A percentile compares a stretch with the other conserved stretches of the same genome.
Conservation (phyloP, 2,888 invertebrate species). For the Stenotaenia linearis region DNA sequence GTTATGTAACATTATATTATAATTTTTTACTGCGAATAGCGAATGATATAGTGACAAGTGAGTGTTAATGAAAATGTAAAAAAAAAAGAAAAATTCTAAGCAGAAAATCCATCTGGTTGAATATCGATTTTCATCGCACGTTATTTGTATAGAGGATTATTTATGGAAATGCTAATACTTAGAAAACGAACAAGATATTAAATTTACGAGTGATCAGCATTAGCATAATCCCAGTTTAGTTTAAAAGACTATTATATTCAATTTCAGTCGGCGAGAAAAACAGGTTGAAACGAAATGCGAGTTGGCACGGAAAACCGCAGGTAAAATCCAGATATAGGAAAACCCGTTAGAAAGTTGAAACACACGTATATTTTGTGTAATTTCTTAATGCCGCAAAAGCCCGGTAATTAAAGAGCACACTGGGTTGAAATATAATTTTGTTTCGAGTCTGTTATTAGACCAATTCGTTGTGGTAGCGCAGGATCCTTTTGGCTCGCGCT, state of each 20-base stretch:
- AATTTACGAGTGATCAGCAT: neutral
- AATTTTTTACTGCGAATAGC: too few relatives aligned
- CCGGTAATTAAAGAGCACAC: neutral
- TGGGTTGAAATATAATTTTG: neutral
- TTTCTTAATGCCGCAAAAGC: neutral
- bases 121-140: neutral
- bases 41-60: too few relatives aligned
- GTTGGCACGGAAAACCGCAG: neutral
- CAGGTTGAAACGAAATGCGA: neutral
- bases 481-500: neutral
- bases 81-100: too few relatives aligned
- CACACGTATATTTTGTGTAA: neutral
- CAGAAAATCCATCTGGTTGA: neutral
- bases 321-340: neutral
- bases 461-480: neutral
- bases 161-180: neutral
- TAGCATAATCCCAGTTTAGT: neutral
- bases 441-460: neutral
- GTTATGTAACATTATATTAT: too few relatives aligned
- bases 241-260: neutral
- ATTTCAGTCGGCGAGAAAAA: neutral
- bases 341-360: neutral
- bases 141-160: neutral
- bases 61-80: too few relatives aligned
- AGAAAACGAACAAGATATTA: neutral